Base-by-base conservation (phyloP, 2,797 vertebrate species). In the Rhabdomys pumilio region DNA sequence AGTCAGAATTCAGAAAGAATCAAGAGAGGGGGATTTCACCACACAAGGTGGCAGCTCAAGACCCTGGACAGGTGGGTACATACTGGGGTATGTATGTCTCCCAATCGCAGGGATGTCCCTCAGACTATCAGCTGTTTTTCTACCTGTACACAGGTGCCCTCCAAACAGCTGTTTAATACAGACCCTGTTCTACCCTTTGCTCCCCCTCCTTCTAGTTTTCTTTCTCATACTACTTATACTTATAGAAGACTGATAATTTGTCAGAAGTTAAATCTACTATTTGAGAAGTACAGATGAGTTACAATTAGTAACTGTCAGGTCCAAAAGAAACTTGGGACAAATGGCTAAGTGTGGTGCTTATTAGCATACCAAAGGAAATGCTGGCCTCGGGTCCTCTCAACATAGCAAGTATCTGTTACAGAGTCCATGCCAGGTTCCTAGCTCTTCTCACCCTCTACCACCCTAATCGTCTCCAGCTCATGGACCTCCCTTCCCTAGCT, bases 1-100 rank as follows among this genome's bases (percentile, higher is more conserved):
- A 79, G 87, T 6, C n/a, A 47, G 92, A 47, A 17, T 82, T 47
- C 0, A 85, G 93, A 69, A 91, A 29, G 6, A 20, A 8, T 17
- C n/a, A 12, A 53, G 93, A 31, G 0, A 12, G 15, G 12, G 89
- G 82, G 22, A 13, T 1, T 3, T 57, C 95, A 6, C 93, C 31
- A 8, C 53, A 4, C 24, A 59, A 38, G 0, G 0, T 19, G 17
- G 0, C 72, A n/a, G 34, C 13, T 5, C 0, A 86, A 91, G 26
- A 15, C 90, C 6, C 1, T 12, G 69, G 76, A 69, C 95, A 98
- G 65, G 80, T 94, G 63, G 22, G 95, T 29, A 12, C 22, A 81
- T 20, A 12, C 34, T n/a, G 53, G 14, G 29, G 5, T 13, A 3
- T 4, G 31, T 12, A 2, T 6, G 8, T 7, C 10, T 44, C 4